Conservation (phyloP, 1,140 invertebrate genomes). For the Drosophila mayri region DNA sequence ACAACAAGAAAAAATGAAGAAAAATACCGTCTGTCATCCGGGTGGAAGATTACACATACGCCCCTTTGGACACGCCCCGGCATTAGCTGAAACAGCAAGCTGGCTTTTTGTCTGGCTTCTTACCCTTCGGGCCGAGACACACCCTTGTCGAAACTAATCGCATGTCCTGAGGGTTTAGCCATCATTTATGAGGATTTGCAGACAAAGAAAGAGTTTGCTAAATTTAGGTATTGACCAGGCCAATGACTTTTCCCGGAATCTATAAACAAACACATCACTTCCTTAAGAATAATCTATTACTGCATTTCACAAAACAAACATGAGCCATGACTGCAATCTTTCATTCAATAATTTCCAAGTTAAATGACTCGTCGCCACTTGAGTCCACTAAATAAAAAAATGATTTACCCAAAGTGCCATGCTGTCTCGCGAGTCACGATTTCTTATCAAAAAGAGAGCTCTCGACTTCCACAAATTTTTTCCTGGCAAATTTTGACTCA, state of each 20-base stretch:
- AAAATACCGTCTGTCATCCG: constrained; percentile 65
- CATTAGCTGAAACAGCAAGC: constrained; percentile 33
- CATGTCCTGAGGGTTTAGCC: constrained; percentile 21
- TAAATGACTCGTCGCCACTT: constrained; percentile 35
- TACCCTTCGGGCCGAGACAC: constrained; percentile 39
- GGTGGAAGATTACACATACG: constrained; percentile 79
- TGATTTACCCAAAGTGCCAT: constrained; percentile 27
- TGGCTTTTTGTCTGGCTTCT: constrained; percentile 26
- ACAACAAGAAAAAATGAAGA: neutral
- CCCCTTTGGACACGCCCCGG: constrained; percentile 56
- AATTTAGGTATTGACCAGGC: constrained; percentile 21
- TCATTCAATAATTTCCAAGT: constrained; percentile 29
- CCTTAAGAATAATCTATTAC: constrained; percentile 14
- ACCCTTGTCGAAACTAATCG: constrained; percentile 26
- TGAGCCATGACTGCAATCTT: neutral
- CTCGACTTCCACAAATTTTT: constrained; percentile 16
- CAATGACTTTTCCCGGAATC: constrained; percentile 27
- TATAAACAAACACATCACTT: constrained; percentile 6
- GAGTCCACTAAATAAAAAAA: constrained; percentile 29
- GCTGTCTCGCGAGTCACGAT: constrained; percentile 59
- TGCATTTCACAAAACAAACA: constrained; percentile 14
- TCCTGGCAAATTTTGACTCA: constrained; percentile 36
- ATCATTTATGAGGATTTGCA: constrained; percentile 1
- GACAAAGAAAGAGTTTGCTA: constrained; percentile 7
- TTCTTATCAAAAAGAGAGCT: constrained; percentile 57